phyloP scores from a whole-genome alignment of 2,888 invertebrate genomes.

The Teleogryllus oceanicus region DNA sequence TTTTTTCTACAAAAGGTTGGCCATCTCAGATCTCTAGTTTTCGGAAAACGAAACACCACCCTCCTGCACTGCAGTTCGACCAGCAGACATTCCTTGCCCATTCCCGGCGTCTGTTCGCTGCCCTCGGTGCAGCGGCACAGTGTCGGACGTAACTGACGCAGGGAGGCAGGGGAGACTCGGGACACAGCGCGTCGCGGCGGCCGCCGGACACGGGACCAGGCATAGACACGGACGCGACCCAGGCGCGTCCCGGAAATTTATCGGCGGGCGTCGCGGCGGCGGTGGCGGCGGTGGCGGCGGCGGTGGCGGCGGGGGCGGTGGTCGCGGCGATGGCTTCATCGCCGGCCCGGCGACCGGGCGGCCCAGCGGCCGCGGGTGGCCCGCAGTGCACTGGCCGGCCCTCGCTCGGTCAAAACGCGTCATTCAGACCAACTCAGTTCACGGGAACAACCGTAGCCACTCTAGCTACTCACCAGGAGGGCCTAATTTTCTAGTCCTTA shows the following conservation, averaged over 20 bases:
- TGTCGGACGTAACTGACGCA: not conserved
- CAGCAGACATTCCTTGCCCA: too few species aligned
- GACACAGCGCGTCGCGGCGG: not conserved
- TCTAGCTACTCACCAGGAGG: too few species aligned
- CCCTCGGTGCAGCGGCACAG: not conserved
- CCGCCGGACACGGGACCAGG: not conserved
- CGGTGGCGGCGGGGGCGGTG: not conserved
- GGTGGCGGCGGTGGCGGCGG: not conserved
- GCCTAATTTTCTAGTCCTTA: too few species aligned
- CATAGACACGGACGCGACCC: not conserved
- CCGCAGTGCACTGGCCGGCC: too few species aligned
- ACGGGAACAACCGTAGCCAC: too few species aligned
- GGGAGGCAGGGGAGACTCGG: not conserved
- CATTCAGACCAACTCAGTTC: too few species aligned
- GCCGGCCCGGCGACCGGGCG: not conserved
- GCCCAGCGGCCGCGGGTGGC: not conserved
- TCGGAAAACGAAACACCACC: too few species aligned
- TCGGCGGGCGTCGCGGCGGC: not conserved
- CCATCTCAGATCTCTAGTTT: too few species aligned
- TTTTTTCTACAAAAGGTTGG: too few species aligned
- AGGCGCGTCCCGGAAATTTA: slow-evolving; percentile 4
- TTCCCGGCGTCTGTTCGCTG: too few species aligned
- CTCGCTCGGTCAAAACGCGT: too few species aligned
- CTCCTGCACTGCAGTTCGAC: too few species aligned
- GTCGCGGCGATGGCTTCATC: not conserved